These are phyloP conservation scores for Heteropelma amictum DNA, from an alignment of 2,888 invertebrate species.

Conservation along the genomic window DNA sequence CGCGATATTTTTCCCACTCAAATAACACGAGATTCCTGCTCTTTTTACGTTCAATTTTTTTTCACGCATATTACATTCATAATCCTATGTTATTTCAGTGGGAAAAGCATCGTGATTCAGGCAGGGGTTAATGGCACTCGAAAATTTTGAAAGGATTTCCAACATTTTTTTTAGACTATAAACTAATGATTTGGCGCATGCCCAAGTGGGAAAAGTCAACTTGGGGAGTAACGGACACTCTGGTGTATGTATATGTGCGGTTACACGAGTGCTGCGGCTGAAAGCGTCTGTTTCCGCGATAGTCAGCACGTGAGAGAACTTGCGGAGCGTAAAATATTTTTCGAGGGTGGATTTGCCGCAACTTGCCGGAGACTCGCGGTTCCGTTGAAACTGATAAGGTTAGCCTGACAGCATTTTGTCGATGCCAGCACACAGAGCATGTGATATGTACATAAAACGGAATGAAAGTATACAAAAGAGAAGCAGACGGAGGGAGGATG, in stretches of 20 bases:
- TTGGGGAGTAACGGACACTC: too few relatives aligned
- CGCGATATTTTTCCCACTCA: too few relatives aligned
- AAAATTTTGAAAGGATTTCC: too few relatives aligned
- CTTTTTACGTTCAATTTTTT: too few relatives aligned
- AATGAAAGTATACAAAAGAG: not conserved
- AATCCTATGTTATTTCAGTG: too few relatives aligned
- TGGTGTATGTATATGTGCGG: not conserved
- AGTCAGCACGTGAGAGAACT: not conserved
- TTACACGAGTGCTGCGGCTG: not conserved
- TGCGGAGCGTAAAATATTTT: conserved; percentile 26
- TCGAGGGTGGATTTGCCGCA: conserved; percentile 19
- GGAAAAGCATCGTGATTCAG: too few relatives aligned
- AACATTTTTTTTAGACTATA: too few relatives aligned
- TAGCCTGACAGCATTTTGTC: conserved; percentile 47
- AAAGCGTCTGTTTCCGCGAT: not conserved
- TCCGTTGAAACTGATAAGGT: conserved; percentile 20
- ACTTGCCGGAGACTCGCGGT: conserved; percentile 12
- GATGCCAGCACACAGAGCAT: not conserved
- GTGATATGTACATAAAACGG: not conserved
- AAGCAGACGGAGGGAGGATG: conserved; percentile 7
- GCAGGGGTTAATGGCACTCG: too few relatives aligned
- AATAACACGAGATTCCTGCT: too few relatives aligned
- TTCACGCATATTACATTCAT: too few relatives aligned
- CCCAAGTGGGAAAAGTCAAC: too few relatives aligned
- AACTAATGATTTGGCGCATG: too few relatives aligned